phyloP scores from a whole-genome alignment of 2,113 vertebrate species.

The Osmerus mordax region DNA sequence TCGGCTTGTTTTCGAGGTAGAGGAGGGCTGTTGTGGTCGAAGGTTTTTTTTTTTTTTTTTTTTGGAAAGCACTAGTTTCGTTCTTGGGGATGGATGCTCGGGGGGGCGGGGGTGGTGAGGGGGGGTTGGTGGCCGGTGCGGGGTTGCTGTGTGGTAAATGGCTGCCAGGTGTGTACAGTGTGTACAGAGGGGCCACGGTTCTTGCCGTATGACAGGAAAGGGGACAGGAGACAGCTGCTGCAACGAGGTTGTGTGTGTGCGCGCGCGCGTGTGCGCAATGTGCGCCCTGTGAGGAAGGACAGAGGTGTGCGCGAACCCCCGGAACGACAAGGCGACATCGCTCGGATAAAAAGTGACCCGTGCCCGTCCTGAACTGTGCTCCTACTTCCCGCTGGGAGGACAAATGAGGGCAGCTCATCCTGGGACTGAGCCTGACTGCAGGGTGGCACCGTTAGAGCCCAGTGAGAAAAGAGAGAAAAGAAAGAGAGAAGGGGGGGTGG shows the following conservation, averaged over 20 bases:
- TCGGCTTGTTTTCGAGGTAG: constrained; percentile 37
- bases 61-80: constrained; percentile 45
- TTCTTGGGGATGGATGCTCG: constrained; percentile 43
- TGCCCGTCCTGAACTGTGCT: too few relatives aligned
- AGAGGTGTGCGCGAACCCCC: too few relatives aligned
- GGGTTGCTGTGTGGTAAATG: constrained; percentile 71
- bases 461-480: not conserved
- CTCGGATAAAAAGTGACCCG: too few relatives aligned
- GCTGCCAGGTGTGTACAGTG: constrained; percentile 69
- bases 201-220: constrained; percentile 58
- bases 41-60: constrained; percentile 41
- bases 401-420: too few relatives aligned
- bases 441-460: too few relatives aligned
- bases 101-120: constrained; percentile 7
- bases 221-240: constrained; percentile 70
- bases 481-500: not conserved
- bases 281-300: too few relatives aligned
- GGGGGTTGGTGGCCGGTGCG: constrained; percentile 5
- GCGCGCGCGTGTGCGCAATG: not conserved
- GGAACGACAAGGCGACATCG: too few relatives aligned
- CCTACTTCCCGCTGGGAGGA: too few relatives aligned
- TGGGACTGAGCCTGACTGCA: too few relatives aligned
- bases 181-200: constrained; percentile 44
- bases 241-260: too few relatives aligned
- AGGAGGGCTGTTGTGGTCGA: constrained; percentile 38